Conservation (phyloP, 2,888 invertebrate genomes). For the Ochropleura leucogaster region DNA sequence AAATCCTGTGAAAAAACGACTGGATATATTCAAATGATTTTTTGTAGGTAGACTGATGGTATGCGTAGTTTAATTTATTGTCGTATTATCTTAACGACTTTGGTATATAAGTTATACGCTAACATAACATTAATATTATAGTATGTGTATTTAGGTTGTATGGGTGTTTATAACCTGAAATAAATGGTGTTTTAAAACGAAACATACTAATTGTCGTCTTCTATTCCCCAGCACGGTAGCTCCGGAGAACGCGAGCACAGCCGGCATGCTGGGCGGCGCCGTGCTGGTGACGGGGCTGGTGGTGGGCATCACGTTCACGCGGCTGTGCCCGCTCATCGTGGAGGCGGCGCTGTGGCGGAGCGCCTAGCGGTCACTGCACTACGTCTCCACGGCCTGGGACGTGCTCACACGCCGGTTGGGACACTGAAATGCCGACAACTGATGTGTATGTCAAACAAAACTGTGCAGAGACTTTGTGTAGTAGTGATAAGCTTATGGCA, state of each 20-base stretch:
- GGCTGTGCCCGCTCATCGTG: slow-evolving; percentile 92
- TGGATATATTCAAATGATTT: no score
- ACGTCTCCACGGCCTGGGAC: slow-evolving; percentile 75
- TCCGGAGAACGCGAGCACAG: slow-evolving; percentile 95
- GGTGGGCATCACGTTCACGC: slow-evolving; percentile 94
- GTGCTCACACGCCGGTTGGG: slow-evolving; percentile 67
- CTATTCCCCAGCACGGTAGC: slow-evolving; percentile 93
- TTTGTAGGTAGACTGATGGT: no score
- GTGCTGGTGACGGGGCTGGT: slow-evolving; percentile 97
- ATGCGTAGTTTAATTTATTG: no score
- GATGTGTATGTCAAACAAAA: neutral
- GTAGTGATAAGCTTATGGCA: neutral
- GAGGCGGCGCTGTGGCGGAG: slow-evolving; percentile 69
- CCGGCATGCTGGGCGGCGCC: slow-evolving; percentile 99
- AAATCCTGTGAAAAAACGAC: no score
- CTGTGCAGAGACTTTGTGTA: slow-evolving; percentile 21
- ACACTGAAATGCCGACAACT: slow-evolving; percentile 52
- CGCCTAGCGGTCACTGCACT: slow-evolving; percentile 79
- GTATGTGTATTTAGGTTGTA: no score
- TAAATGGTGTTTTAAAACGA: neutral
- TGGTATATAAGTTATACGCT: no score
- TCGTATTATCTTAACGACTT: no score
- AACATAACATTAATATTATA: no score
- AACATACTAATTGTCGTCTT: neutral
- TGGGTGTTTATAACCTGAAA: no score